Conservation (phyloP, 2,888 invertebrate genomes). For the Mactromeris polynyma region DNA sequence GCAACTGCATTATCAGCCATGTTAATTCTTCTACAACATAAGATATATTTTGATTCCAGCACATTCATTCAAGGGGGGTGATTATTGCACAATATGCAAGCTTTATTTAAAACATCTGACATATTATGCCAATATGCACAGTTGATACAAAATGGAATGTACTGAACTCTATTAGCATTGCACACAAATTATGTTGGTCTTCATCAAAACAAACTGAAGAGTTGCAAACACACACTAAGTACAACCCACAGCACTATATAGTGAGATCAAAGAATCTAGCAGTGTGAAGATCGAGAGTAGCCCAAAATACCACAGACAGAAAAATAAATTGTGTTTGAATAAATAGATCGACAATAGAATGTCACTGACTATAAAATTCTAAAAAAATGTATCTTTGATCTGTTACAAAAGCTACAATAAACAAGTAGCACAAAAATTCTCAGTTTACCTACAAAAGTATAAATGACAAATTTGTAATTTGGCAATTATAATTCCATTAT, state of each 20-base stretch:
- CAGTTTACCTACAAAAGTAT: background rate
- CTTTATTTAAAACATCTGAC: background rate
- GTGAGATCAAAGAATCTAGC: background rate
- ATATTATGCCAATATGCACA: background rate
- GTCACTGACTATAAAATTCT: background rate
- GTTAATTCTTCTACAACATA: background rate
- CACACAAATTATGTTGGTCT: background rate
- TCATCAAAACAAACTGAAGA: background rate
- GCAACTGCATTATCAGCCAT: background rate
- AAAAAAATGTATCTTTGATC: background rate
- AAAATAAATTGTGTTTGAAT: background rate
- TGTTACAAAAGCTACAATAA: background rate
- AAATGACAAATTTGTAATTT: background rate
- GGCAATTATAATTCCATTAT: background rate
- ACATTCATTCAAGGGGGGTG: background rate
- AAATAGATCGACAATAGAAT: background rate
- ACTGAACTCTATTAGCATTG: background rate
- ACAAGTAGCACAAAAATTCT: background rate
- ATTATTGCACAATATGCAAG: constrained; percentile 1
- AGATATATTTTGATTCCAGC: background rate
- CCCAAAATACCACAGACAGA: background rate
- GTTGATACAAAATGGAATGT: background rate
- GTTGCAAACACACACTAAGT: background rate
- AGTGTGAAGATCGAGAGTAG: background rate
- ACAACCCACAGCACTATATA: background rate